Percentiles rank a stretch among this genome's conserved stretches.
These are phyloP conservation scores for Cosmia pyralina DNA, from an alignment of 2,888 invertebrate species.

Conservation along the genomic window DNA sequence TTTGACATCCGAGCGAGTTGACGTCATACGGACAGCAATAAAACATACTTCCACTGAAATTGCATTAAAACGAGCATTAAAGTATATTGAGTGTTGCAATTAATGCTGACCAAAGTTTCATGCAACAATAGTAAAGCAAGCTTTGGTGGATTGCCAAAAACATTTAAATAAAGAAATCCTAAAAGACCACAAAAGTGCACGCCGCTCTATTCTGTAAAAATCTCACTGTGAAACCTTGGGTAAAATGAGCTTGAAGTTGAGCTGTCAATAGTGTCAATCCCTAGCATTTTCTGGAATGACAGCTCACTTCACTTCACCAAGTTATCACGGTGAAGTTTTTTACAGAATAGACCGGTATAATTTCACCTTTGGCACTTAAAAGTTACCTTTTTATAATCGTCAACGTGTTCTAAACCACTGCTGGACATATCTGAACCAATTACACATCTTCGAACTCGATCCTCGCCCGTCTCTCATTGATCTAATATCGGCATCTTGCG, in stretches of 20 bases:
- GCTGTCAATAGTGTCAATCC: too few relatives aligned
- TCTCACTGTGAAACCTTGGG: too few relatives aligned
- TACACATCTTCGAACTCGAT: background rate
- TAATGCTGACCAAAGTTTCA: background rate
- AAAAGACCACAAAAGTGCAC: background rate
- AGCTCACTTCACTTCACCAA: too few relatives aligned
- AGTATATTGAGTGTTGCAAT: constrained; percentile 13
- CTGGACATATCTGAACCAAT: background rate
- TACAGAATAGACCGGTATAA: background rate
- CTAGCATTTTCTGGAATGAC: too few relatives aligned
- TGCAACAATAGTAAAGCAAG: background rate
- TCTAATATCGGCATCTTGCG: background rate
- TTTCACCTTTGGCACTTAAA: background rate
- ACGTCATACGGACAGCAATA: constrained; percentile 41
- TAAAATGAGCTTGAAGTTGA: too few relatives aligned
- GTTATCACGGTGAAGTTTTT: too few relatives aligned
- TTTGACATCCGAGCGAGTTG: constrained; percentile 34
- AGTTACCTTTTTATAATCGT: background rate
- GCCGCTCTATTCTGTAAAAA: too few relatives aligned
- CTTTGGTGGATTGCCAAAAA: constrained; percentile 20
- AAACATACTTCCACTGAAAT: constrained; percentile 29
- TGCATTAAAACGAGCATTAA: constrained; percentile 12
- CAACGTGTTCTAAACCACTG: background rate
- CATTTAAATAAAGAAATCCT: background rate
- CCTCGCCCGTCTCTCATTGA: background rate